Evolutionary conservation across 1,140 invertebrate genomes (phyloP), one percentile per base, ranked within the genome.

Genomic region (Brachystomella parvula): DNA sequence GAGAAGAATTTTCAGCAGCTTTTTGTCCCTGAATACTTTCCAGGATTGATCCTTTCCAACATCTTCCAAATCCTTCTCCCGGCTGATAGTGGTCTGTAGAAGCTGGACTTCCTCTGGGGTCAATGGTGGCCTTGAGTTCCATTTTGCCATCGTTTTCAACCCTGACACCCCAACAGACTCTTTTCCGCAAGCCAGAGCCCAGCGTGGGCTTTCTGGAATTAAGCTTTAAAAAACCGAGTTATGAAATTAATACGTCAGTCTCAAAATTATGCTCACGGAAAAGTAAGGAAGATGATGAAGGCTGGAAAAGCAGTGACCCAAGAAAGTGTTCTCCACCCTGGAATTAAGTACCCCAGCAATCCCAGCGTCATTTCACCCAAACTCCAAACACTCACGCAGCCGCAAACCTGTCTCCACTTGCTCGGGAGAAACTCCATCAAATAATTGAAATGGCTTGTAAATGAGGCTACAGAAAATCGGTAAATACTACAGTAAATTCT

Each of bases 351-450:
- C 0, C 59, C 68, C 6, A 70, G 39, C 9, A 69, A 31, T 19
- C 60, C 62, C 1, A 72, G 26, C 12, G 57, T 17, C 58, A 67
- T 67, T 67, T 67, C 62, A 9, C 71, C 71, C 1, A 69, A 28
- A 15, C 61, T 29, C 49, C 62, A 69, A 44, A 72, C 32, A 60
- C 49, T 66, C 2, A 72, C 33, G 29, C 65, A 69, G 1, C 71
- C 71, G 30, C 64, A 64, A 33, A 72, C 56, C 2, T 63, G 66
- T 62, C 71, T 31, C 49, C 61, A 69, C 2, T 12, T 49, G 24
- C 67, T 61, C 6, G 68, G 63, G n/a, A 72, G 63, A 35, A 72
- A 72, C 29, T 72, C 71, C 71, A 72, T 69, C 3, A 72, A 60
- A 64, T 66, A 67, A 28, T 64, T 67, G n/a, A 72, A 49, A 47